phyloP scores from a whole-genome alignment of 2,888 invertebrate genomes.

The Parasteatoda lunata region DNA sequence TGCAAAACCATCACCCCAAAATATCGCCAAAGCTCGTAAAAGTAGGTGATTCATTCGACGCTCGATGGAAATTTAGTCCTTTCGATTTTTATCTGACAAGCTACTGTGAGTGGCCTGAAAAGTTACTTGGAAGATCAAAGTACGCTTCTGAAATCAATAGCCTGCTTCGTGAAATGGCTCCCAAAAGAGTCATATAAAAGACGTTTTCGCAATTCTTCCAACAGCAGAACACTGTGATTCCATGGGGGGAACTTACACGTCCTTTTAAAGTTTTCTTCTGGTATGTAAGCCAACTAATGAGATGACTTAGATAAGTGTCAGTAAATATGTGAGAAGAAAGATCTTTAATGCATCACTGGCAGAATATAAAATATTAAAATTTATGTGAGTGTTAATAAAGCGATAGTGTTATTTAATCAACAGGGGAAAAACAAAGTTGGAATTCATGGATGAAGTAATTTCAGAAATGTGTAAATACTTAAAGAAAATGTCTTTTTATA shows the following conservation, averaged over 20 bases:
- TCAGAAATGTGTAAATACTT: too few relatives aligned
- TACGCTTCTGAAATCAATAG: conserved; percentile 45
- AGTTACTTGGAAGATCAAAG: conserved; percentile 45
- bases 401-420: conserved; percentile 10
- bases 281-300: conserved; percentile 28
- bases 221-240: background rate
- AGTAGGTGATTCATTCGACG: conserved; percentile 20
- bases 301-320: conserved; percentile 27
- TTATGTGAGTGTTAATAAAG: conserved; percentile 27
- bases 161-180: conserved; percentile 27
- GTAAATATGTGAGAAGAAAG: conserved; percentile 11
- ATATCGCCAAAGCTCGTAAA: conserved; percentile 23
- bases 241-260: background rate
- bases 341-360: conserved; percentile 47
- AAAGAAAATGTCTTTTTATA: too few relatives aligned
- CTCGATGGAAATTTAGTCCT: conserved; percentile 49
- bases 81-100: conserved; percentile 54
- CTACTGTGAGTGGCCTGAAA: conserved; percentile 29
- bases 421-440: conserved; percentile 1
- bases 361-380: conserved; percentile 34
- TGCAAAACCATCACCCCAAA: conserved; percentile 2
- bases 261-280: conserved; percentile 10
- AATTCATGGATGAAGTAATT: too few relatives aligned
- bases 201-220: conserved; percentile 21
- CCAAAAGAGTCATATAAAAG: conserved; percentile 50